Evolutionary conservation across 2,113 vertebrate genomes (phyloP).

Genomic region (Aegypius monachus): DNA sequence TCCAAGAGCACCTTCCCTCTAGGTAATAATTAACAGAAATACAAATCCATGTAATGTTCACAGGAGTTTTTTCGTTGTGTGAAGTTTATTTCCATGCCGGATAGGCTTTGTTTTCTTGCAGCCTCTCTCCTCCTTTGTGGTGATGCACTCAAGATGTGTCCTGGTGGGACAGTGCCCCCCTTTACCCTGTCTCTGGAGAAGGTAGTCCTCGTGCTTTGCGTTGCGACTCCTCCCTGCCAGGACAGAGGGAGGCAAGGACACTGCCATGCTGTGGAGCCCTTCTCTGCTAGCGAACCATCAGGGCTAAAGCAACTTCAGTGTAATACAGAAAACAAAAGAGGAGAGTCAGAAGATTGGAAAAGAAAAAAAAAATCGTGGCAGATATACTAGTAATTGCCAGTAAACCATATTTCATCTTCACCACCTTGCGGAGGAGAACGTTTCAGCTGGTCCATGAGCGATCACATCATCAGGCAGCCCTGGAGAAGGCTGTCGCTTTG

Average conservation of each 20-base stretch:
- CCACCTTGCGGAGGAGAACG: neutral
- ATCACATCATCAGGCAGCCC: neutral
- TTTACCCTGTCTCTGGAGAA: neutral
- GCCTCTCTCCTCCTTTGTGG: neutral
- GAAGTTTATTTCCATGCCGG: neutral
- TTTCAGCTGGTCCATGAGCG: neutral
- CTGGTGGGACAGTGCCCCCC: neutral
- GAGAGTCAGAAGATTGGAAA: neutral
- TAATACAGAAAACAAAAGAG: neutral
- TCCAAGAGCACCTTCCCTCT: neutral
- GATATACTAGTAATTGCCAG: neutral
- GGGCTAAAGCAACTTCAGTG: neutral
- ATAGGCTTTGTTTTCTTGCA: neutral
- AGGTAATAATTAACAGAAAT: neutral
- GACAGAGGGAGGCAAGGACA: neutral
- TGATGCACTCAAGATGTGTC: neutral
- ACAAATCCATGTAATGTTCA: neutral
- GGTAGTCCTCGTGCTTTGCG: neutral
- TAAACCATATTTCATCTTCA: neutral
- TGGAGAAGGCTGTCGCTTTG: neutral
- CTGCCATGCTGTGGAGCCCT: neutral
- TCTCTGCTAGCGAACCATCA: neutral
- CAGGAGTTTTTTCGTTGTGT: neutral
- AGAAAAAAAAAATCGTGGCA: neutral
- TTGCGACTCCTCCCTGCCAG: neutral